phyloP scores from a whole-genome alignment of 30 jellyfish, hydroid and myxozoan genomes.

The Turritopsis dohrnii region DNA sequence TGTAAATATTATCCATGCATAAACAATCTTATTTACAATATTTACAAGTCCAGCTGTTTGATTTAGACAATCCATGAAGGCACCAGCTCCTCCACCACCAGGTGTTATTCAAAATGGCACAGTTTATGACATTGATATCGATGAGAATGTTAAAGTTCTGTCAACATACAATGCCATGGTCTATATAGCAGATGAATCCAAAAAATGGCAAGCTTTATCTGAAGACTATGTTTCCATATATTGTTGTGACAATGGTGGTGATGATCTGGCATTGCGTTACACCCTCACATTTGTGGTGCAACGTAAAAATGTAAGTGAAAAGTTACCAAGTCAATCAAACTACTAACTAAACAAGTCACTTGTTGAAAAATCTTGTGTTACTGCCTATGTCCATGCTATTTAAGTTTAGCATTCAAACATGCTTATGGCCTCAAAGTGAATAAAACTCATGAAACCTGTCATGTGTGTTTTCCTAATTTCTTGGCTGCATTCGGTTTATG shows the following conservation, averaged over 20 bases:
- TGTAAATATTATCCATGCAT: neutral
- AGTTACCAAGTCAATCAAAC: too few relatives aligned
- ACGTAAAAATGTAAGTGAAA: neutral
- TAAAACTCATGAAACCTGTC: too few relatives aligned
- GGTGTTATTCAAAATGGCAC: slow-evolving; percentile 17
- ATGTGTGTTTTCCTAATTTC: too few relatives aligned
- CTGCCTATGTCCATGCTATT: too few relatives aligned
- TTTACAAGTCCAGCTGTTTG: neutral
- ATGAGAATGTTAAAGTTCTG: neutral
- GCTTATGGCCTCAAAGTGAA: too few relatives aligned
- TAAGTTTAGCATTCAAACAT: too few relatives aligned
- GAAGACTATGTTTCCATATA: slow-evolving; percentile 1
- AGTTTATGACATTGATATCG: neutral
- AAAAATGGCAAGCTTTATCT: neutral
- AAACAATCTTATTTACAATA: neutral
- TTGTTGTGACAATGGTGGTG: neutral
- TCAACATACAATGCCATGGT: slow-evolving; percentile 8
- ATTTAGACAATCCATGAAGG: slow-evolving; percentile 10
- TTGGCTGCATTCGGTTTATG: too few relatives aligned
- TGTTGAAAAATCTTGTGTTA: neutral
- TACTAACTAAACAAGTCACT: too few relatives aligned
- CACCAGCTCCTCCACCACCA: slow-evolving; percentile 31
- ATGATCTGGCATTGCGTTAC: neutral
- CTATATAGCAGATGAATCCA: neutral
- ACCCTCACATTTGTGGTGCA: neutral